Percentiles rank a stretch among this genome's conserved stretches.
These are phyloP conservation scores for Aythya baeri DNA, from an alignment of 2,113 vertebrate species.

Conservation along the genomic window DNA sequence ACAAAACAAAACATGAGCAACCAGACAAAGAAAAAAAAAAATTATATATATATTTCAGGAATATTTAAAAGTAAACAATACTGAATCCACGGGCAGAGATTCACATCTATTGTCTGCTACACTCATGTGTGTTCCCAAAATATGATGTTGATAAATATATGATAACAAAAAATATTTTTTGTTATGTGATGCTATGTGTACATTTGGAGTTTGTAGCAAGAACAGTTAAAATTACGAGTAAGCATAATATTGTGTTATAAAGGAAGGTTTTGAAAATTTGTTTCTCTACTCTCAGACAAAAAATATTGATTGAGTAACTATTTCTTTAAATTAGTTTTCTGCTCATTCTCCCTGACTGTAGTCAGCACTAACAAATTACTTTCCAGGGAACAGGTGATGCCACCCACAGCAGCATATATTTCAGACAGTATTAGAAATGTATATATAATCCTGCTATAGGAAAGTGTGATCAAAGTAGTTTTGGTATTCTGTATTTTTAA, in stretches of 20 bases:
- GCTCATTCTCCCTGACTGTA: fast-evolving
- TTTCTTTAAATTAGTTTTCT: not conserved
- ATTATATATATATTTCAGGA: not conserved
- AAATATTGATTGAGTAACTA: not conserved
- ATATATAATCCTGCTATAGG: not conserved
- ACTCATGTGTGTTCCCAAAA: not conserved
- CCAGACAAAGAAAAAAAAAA: not conserved
- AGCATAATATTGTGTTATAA: fast-evolving
- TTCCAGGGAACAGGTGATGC: not conserved
- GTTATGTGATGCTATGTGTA: not conserved
- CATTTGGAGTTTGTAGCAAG: not conserved
- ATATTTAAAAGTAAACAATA: not conserved
- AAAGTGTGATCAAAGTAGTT: not conserved
- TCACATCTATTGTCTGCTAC: not conserved
- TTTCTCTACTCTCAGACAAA: not conserved
- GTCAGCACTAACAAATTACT: not conserved
- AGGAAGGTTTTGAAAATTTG: not conserved
- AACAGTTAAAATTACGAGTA: not conserved
- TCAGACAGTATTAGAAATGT: not conserved
- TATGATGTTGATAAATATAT: too few relatives aligned
- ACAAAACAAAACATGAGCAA: too few relatives aligned
- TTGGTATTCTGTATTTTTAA: not conserved
- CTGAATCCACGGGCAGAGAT: not conserved
- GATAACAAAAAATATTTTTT: not conserved
- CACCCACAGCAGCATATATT: not conserved